phyloP scores from a whole-genome alignment of 2,888 invertebrate genomes.

The Marasmarcha lunaedactyla region DNA sequence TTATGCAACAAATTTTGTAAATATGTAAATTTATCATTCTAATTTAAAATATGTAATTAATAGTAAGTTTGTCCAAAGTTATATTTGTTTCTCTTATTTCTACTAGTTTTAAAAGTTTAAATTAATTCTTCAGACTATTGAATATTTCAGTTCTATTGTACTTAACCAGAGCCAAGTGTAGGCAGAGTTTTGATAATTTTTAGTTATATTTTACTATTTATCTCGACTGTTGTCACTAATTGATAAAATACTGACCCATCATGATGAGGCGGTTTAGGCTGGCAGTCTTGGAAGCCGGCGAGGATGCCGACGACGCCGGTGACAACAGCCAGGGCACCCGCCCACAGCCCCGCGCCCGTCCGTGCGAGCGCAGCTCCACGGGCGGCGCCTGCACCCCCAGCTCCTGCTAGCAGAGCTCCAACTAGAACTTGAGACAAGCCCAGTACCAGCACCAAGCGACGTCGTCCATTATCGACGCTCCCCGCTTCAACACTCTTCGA shows the following conservation, averaged over 20 bases:
- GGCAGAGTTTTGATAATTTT: no score
- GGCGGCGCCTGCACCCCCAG: conserved; percentile 73
- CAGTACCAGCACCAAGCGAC: conserved; percentile 58
- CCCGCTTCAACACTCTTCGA: conserved; percentile 53
- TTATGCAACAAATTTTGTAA: no score
- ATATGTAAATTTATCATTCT: no score
- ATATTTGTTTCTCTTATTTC: no score
- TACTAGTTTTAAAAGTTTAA: no score
- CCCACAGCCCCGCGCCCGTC: conserved; percentile 77
- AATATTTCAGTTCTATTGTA: no score
- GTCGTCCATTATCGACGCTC: conserved; percentile 28
- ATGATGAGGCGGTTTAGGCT: conserved; percentile 14
- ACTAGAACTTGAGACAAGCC: conserved; percentile 73
- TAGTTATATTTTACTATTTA: no score
- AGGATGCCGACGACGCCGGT: conserved; percentile 74
- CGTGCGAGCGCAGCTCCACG: conserved; percentile 70
- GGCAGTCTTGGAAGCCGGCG: conserved; percentile 71
- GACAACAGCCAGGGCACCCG: conserved; percentile 73
- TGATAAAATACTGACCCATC: conserved; percentile 40
- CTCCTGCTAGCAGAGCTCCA: conserved; percentile 73
- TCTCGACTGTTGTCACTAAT: no score
- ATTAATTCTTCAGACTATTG: no score
- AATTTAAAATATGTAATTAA: no score
- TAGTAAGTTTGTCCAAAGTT: no score
- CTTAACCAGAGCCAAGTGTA: no score